Base-by-base conservation (phyloP, 2,888 invertebrate genomes). In the Heteromurus nitidus region DNA sequence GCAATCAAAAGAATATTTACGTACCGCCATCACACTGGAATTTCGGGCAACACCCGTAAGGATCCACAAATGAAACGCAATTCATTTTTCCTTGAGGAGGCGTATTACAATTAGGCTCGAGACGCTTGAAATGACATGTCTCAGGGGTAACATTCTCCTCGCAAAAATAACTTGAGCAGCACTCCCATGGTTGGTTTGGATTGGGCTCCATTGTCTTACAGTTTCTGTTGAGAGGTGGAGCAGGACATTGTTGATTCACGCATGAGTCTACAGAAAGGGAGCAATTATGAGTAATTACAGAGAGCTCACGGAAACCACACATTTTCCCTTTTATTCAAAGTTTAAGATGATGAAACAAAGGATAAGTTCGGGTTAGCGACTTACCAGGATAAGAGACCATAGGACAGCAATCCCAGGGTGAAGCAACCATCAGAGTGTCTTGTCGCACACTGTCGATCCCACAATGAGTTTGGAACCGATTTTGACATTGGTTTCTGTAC, bases 321-420 rank as follows among this genome's bases (percentile, higher is more conserved):
- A 24, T 3, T 50, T n/a, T 50, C 7, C 18, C 7, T 50, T 50
- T n/a, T 50, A n/a, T 50, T 11, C 3, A 9, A 50, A 13, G 5
- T 50, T 50, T 13, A 50, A 50, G 18, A 50, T n/a, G 7, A 3
- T 50, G 50, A 13, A 50, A 18, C 9, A n/a, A n/a, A n/a, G n/a
- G n/a, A n/a, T n/a, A n/a, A n/a, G n/a, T n/a, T n/a, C n/a, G n/a
- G n/a, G n/a, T n/a, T n/a, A n/a, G n/a, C n/a, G n/a, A n/a, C 24
- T 44, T 60, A 85, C 85, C 85, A 31, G 86, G 86, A 50, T 80
- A 53, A 24, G 83, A 83, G 0, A 75, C 64, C 20, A 84, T 65
- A 0, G 86, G 85, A 50, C 85, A 85, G 22, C 85, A 86, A 72
- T 86, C 86, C 86, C 86, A 86, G 1, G 86, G 86, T 3, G 86